Evolutionary conservation across 2,113 vertebrate species (phyloP), one percentile per base, ranked within the genome.

Genomic region (Penelope pileata): DNA sequence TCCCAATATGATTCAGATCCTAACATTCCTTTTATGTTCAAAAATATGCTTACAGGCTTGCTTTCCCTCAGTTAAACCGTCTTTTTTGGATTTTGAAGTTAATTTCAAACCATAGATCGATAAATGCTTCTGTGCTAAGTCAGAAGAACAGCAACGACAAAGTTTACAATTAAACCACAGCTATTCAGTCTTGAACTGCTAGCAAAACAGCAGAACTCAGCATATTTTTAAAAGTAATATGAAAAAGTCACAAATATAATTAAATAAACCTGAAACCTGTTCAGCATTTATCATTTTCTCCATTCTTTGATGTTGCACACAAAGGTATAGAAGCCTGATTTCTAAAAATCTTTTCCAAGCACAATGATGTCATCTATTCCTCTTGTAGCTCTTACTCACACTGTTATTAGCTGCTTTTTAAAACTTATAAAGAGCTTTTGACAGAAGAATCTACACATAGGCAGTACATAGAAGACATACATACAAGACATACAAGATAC

Each of bases 41-140:
- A 87, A 96, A 97, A 94, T 94, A 89, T 86, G 91, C 95, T 96
- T 92, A 74, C 90, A 77, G 45, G 63, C 76, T 92, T 79, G 56
- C 92, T 80, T 87, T 82, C 27, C 22, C 47, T 15, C 8, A 60
- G 42, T 82, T 77, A 90, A 95, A 91, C 53, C 64, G 23, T 85
- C 74, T 93, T 85, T 86, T 94, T 64, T 79, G 42, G 87, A 95
- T 94, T 93, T 95, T 87, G 63, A 88, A 86, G 81, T 97, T 96
- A 75, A 93, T 97, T 96, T 97, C 88, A 94, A 94, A 91, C 45
- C 84, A 67, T 70, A 88, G 83, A 91, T 93, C 62, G 91, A 96
- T 94, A 96, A 92, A 83, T 92, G 82, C 43, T 92, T 94, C 47
- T 43, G 54, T 69, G 88, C 88, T 94, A 94, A 96, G 76, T 96